Conservation (phyloP, 92 coral and sea anemone species). For the Epizoanthus stellaris region DNA sequence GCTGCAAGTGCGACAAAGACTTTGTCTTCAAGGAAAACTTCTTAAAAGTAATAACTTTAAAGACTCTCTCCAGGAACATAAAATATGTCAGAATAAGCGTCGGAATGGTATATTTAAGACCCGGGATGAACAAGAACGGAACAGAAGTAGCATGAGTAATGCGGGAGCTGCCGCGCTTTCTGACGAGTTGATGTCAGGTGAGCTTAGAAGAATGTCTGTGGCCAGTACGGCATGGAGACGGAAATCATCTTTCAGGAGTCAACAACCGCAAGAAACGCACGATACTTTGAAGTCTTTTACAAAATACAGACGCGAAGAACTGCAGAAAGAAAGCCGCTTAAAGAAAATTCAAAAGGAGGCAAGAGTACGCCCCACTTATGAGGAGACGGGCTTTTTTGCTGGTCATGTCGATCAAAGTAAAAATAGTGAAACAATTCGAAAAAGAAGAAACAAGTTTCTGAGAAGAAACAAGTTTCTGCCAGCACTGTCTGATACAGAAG, state of each 20-base stretch:
- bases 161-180: neutral
- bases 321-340: conserved; percentile 54
- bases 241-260: neutral
- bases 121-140: neutral
- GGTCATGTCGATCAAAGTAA: neutral
- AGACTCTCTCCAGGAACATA: neutral
- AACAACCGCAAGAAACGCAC: conserved; percentile 42
- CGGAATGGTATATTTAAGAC: neutral
- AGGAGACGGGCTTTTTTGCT: conserved; percentile 17
- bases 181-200: neutral
- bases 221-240: conserved; percentile 2
- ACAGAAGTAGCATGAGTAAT: neutral
- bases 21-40: neutral
- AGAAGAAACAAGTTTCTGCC: neutral
- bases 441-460: neutral
- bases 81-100: neutral
- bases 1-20: conserved; percentile 37
- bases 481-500: neutral
- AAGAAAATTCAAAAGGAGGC: conserved; percentile 64
- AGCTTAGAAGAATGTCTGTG: neutral
- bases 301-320: conserved; percentile 57
- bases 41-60: neutral
- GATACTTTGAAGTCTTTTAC: conserved; percentile 63
- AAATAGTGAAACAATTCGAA: neutral
- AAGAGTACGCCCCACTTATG: conserved; percentile 23